phyloP scores from a whole-genome alignment of 2,888 invertebrate genomes.

The Anagyrus pseudococci region DNA sequence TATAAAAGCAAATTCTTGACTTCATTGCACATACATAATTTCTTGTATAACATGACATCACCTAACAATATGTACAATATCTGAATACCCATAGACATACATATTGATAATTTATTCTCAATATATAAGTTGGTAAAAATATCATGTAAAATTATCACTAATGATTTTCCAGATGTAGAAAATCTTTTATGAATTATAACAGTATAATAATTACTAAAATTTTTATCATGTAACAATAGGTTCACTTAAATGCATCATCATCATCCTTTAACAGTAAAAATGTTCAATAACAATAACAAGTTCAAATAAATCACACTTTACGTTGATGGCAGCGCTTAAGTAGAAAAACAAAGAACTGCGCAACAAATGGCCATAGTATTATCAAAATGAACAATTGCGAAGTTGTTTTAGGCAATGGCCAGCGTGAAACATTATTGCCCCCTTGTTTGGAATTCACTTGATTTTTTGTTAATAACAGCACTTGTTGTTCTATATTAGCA shows the following conservation, averaged over 20 bases:
- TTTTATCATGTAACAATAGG: background rate
- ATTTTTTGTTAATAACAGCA: conserved; percentile 2
- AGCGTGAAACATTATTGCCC: background rate
- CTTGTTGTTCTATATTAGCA: conserved; percentile 9
- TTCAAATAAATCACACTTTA: background rate
- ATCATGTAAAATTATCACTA: background rate
- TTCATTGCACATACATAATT: no score
- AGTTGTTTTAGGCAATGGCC: background rate
- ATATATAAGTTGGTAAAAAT: background rate
- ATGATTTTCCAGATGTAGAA: background rate
- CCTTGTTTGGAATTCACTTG: conserved; percentile 1
- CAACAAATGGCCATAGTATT: conserved; percentile 11
- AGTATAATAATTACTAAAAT: background rate
- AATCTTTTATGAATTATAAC: background rate
- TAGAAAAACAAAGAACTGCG: conserved; percentile 5
- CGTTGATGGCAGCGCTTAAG: background rate
- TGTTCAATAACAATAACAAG: background rate
- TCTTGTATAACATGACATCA: no score
- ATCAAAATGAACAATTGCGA: background rate
- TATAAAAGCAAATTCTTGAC: no score
- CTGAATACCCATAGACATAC: conserved; percentile 1
- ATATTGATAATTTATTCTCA: background rate
- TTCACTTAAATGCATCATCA: background rate
- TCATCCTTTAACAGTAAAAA: background rate
- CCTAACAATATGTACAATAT: conserved; percentile 1